Evolutionary conservation across 2,888 invertebrate genomes (phyloP), one percentile per base, ranked within the genome.

Genomic region (Copidosoma aretas): DNA sequence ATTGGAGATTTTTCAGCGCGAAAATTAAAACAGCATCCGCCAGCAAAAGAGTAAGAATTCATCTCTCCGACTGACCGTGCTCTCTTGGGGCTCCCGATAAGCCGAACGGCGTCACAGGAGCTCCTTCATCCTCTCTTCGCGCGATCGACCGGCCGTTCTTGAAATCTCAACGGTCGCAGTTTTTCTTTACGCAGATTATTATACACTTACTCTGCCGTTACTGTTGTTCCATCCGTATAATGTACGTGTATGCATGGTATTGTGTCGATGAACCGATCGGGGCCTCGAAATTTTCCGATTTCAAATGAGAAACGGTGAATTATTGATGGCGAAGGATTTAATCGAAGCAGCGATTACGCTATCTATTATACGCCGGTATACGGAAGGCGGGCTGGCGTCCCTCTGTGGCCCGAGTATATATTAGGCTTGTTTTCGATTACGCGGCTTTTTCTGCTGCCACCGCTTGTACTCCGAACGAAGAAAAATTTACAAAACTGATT

Each of bases 91-190:
- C 32, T 17, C 12, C 10, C 46, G 52, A 60, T 70, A 70, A 70
- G 70, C 64, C 60, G 49, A 67, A 61, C 32, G 8, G 32, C 58
- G 71, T 59, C 68, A 68, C 67, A 54, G 60, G 65, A 68, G 60
- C 64, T 56, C 43, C 52, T 67, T 56, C 58, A 60, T 65, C 67
- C 58, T 71, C 49, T 24, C 1, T 63, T 53, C 68, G 62, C 21
- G 52, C 39, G 49, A 64, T 58, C 61, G 61, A 25, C 5, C 39
- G 41, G 12, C 15, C n/a, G 21, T 65, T 67, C 58, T 63, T 25
- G 41, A 56, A 64, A 64, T 22, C 39, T 24, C 17, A 41, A 22
- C 49, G 54, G 24, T 25, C 21, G 14, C 24, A 14, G 60, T 24
- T 49, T n/a, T n/a, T n/a, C n/a, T n/a, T n/a, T n/a, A n/a, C n/a